Conservation (phyloP, 1,140 invertebrate genomes). For the Augochlora pura region DNA sequence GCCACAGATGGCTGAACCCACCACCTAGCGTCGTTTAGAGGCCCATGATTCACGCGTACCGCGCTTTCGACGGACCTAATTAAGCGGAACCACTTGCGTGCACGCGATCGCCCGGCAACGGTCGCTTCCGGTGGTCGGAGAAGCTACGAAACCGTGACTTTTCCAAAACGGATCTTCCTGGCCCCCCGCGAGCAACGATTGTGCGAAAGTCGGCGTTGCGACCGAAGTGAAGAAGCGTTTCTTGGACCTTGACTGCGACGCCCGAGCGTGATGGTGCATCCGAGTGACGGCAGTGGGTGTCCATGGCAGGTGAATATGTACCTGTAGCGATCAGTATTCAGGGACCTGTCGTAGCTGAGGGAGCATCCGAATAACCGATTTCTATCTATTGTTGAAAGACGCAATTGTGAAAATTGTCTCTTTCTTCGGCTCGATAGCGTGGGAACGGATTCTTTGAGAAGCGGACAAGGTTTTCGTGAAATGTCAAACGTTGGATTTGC, state of each 20-base stretch:
- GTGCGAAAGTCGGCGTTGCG: neutral
- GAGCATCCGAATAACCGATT: neutral
- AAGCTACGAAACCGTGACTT: slow-evolving; percentile 13
- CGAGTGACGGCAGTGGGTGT: neutral
- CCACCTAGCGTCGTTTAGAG: slow-evolving; percentile 47
- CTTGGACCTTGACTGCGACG: no score
- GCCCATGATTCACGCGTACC: slow-evolving; percentile 61
- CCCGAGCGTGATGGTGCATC: neutral
- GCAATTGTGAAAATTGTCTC: no score
- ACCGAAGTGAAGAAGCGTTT: neutral
- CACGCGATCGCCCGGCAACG: slow-evolving; percentile 32
- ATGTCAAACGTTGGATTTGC: no score
- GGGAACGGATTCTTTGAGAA: no score
- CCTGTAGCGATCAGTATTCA: neutral
- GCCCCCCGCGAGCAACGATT: neutral
- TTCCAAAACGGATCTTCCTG: neutral
- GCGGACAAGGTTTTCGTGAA: no score
- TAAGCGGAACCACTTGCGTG: slow-evolving; percentile 60
- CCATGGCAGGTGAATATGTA: neutral
- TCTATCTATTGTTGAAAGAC: neutral
- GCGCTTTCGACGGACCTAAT: slow-evolving; percentile 55
- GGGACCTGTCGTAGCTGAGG: neutral
- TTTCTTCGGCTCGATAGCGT: no score
- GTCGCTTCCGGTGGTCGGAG: slow-evolving; percentile 27
- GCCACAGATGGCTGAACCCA: slow-evolving; percentile 64